Conservation (phyloP, 2,888 invertebrate species). For the Augiades crinisus region DNA sequence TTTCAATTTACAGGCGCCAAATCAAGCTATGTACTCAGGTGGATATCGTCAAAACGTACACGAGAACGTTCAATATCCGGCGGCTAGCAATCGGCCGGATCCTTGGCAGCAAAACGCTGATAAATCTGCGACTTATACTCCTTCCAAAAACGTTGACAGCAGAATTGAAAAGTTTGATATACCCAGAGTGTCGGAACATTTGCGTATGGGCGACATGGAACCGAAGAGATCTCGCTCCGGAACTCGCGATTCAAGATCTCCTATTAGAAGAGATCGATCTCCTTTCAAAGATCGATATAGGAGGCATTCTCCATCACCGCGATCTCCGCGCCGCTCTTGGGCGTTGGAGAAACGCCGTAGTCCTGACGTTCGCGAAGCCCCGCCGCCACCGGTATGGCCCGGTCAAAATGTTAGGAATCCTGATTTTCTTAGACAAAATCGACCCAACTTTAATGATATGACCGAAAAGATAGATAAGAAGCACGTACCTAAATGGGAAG, state of each 20-base stretch:
- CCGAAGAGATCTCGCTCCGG: conserved; percentile 36
- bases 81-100: conserved; percentile 38
- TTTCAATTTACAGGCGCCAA: conserved; percentile 74
- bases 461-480: conserved; percentile 30
- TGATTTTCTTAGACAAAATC: conserved; percentile 28
- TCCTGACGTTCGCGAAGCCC: conserved; percentile 52
- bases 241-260: conserved; percentile 54
- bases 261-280: conserved; percentile 56
- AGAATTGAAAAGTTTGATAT: conserved; percentile 42
- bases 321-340: conserved; percentile 68
- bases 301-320: conserved; percentile 59
- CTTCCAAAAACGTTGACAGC: conserved; percentile 39
- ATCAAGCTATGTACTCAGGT: conserved; percentile 67
- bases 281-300: conserved; percentile 56
- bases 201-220: conserved; percentile 34
- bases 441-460: conserved; percentile 36
- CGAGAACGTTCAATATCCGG: conserved; percentile 48
- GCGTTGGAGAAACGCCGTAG: conserved; percentile 65
- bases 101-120: conserved; percentile 47
- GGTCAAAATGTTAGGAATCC: conserved; percentile 43
- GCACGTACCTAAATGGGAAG: conserved; percentile 37
- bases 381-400: conserved; percentile 67
- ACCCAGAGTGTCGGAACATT: conserved; percentile 34
- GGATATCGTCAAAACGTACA: conserved; percentile 53
- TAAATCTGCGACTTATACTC: conserved; percentile 39